These are phyloP conservation scores for Plagodis pulveraria DNA, from an alignment of 2,888 invertebrate species.

Conservation along the genomic window DNA sequence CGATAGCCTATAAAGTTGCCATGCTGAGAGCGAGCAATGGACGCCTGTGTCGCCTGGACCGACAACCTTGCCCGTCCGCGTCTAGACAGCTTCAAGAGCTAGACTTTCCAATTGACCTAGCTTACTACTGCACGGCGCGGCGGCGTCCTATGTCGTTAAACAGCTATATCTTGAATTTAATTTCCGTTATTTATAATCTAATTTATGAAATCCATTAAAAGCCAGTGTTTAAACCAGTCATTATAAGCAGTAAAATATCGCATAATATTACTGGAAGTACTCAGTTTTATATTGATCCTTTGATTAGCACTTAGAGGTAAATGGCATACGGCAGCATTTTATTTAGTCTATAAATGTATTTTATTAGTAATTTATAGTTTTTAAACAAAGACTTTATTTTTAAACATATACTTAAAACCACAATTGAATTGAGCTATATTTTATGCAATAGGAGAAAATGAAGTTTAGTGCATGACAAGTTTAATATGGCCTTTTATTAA, in stretches of 20 bases:
- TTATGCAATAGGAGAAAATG: too few species aligned
- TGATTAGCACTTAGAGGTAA: conserved; percentile 17
- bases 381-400: too few species aligned
- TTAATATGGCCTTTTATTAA: too few species aligned
- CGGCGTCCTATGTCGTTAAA: conserved; percentile 19
- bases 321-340: conserved; percentile 7
- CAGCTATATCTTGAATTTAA: conserved; percentile 16
- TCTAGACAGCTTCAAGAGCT: conserved; percentile 6
- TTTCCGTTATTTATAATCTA: conserved; percentile 12
- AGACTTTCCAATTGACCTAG: conserved; percentile 31
- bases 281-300: conserved; percentile 12
- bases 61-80: conserved; percentile 1
- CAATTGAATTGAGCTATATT: too few species aligned
- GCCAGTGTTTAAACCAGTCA: conserved; percentile 23
- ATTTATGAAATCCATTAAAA: conserved; percentile 18
- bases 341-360: background rate
- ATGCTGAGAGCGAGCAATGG: conserved; percentile 15
- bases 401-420: too few species aligned
- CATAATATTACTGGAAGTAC: conserved; percentile 10
- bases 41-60: background rate
- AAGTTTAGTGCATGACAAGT: too few species aligned
- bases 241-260: conserved; percentile 15
- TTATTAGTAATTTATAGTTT: too few species aligned
- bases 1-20: conserved; percentile 54
- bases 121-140: conserved; percentile 7